phyloP scores from a whole-genome alignment of 2,888 invertebrate species.

The Cyclophora albipunctata region DNA sequence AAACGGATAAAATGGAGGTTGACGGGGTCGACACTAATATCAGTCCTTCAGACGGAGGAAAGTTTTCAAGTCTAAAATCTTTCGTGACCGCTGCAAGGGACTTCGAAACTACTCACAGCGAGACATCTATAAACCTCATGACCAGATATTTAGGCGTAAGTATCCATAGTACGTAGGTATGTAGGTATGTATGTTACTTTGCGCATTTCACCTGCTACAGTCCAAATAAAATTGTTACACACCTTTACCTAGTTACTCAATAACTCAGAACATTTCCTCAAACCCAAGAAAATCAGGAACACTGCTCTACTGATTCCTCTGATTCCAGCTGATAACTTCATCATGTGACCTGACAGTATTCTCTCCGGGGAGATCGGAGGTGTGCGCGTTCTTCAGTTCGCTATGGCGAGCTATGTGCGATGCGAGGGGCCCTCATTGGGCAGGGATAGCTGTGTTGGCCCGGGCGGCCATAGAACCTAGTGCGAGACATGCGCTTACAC shows the following conservation, averaged over 20 bases:
- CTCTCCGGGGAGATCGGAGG: constrained; percentile 78
- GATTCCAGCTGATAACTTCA: constrained; percentile 77
- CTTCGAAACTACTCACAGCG: constrained; percentile 70
- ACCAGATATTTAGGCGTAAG: constrained; percentile 70
- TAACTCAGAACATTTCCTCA: not conserved
- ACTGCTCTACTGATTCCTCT: not conserved
- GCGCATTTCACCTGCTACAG: no score
- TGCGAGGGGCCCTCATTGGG: constrained; percentile 78
- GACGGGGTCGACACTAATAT: constrained; percentile 47
- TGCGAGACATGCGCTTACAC: constrained; percentile 78
- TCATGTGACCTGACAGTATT: constrained; percentile 79
- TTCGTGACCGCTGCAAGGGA: constrained; percentile 72
- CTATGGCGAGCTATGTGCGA: constrained; percentile 79
- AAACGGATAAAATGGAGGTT: constrained; percentile 49
- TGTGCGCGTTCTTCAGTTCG: constrained; percentile 80
- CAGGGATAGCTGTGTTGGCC: constrained; percentile 78
- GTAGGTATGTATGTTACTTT: no score
- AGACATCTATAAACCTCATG: constrained; percentile 67
- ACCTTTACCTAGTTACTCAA: not conserved
- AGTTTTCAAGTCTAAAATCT: constrained; percentile 66
- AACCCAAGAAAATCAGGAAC: not conserved
- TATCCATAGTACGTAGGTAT: constrained; percentile 4
- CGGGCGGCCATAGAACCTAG: constrained; percentile 77
- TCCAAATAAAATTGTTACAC: not conserved
- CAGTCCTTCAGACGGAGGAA: constrained; percentile 49